phyloP scores from a whole-genome alignment of 2,797 vertebrate species.

The Gymnodraco acuticeps region DNA sequence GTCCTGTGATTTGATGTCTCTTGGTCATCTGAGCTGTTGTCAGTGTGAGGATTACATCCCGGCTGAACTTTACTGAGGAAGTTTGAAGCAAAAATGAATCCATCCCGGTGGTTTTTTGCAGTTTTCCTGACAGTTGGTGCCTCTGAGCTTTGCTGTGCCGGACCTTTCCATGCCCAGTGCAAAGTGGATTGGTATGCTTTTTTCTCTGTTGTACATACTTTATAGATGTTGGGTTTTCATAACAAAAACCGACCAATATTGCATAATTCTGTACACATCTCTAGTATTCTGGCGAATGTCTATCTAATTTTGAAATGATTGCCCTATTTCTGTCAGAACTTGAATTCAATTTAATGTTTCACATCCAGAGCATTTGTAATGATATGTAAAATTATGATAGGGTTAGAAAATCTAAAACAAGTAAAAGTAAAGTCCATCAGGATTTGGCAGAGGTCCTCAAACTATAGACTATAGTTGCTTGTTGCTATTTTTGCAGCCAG shows the following conservation, averaged over 20 bases:
- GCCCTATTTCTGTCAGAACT: background rate
- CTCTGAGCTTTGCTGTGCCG: slow-evolving; percentile 42
- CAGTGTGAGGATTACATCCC: background rate
- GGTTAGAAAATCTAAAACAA: too few relatives aligned
- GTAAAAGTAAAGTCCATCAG: background rate
- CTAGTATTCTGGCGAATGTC: too few relatives aligned
- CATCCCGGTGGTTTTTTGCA: slow-evolving; percentile 41
- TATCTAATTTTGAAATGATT: too few relatives aligned
- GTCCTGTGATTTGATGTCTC: slow-evolving; percentile 67
- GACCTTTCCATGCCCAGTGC: slow-evolving; percentile 86
- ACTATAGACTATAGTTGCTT: background rate
- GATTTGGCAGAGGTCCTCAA: background rate
- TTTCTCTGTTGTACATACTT: background rate
- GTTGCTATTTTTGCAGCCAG: too few relatives aligned
- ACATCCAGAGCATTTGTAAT: background rate
- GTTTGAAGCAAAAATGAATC: slow-evolving; percentile 51
- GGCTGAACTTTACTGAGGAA: background rate
- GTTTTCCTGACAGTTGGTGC: slow-evolving; percentile 54
- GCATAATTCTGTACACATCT: background rate
- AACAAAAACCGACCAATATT: background rate
- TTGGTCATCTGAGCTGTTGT: background rate
- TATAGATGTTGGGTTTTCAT: background rate
- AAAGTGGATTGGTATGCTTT: slow-evolving; percentile 83
- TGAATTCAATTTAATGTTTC: background rate
- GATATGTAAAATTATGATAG: background rate